Base-by-base conservation (phyloP, 2,888 invertebrate genomes). In the Omphaloscelis lunosa region DNA sequence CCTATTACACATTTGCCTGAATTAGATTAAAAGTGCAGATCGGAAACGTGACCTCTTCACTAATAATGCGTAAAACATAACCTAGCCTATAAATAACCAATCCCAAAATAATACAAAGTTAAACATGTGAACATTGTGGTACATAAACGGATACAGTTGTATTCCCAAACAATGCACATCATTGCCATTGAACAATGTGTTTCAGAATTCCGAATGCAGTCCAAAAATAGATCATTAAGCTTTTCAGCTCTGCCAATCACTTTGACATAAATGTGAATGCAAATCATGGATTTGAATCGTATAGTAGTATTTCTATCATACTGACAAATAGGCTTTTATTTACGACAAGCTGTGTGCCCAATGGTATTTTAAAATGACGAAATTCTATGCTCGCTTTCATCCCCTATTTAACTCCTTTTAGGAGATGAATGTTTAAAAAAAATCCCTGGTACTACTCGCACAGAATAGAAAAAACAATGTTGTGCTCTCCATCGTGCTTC, bases 171-270 rank as follows among this genome's bases (percentile, higher is more conserved):
- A 82, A 79, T 74, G 51, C 29, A 63, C 71, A 63, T 79, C 20
- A 79, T 63, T 74, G 63, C 39, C 68, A 51, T 59, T 56, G 51
- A 67, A 59, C 53, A 78, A 39, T 56, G 58, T 27, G 58, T 71
- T 67, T 29, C 66, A 41, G 51, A 39, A 74, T 74, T 65, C 9
- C 41, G 67, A 74, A 72, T 72, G 63, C 59, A 39, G 51, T 65
- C 34, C 78, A 29, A 63, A 79, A 82, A 78, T 82, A 71, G 56
- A 71, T 75, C 71, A 82, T 69, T 74, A 34, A 69, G 62, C 66
- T 67, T 78, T 77, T 79, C 70, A 68, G 62, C 67, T 5, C 45
- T 68, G 66, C 20, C 56, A 73, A 58, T 78, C 73, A 53, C 41
- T 80, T 48, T 71, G 77, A 48, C 29, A 34, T 15, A 58, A 72